Conservation (phyloP, 2,113 vertebrate genomes). For the Hypomesus transpacificus region DNA sequence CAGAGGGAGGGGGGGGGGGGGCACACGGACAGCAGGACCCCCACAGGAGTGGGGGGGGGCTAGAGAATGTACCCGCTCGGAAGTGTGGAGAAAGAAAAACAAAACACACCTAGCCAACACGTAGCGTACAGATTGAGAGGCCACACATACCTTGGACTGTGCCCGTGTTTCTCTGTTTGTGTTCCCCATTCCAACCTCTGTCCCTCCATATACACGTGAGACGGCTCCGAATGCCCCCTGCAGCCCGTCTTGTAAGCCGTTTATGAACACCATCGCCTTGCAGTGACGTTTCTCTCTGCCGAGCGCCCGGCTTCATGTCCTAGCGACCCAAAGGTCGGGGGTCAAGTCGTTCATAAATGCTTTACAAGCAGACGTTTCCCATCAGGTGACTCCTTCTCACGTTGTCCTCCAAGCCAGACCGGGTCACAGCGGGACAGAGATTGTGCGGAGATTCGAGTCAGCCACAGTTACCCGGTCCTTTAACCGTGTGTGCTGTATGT, state of each 20-base stretch:
- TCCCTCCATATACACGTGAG: constrained; percentile 15
- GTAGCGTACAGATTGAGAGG: background rate
- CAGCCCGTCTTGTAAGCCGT: too few species aligned
- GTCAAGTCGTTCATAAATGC: background rate
- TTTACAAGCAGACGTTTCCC: background rate
- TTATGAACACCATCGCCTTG: too few species aligned
- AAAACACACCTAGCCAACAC: background rate
- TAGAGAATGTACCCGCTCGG: background rate
- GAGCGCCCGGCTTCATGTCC: too few species aligned
- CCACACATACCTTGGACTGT: constrained; percentile 31
- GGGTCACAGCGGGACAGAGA: background rate
- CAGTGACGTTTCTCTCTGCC: too few species aligned
- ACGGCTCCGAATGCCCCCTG: background rate
- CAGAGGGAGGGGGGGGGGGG: background rate
- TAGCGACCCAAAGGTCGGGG: too few species aligned
- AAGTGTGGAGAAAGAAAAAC: background rate
- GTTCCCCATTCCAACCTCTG: constrained; percentile 27
- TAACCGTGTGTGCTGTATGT: too few species aligned
- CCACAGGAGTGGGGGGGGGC: background rate
- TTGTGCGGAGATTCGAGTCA: background rate
- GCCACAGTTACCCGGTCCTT: too few species aligned
- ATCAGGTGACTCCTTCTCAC: background rate
- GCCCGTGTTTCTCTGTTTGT: constrained; percentile 24
- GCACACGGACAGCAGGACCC: background rate
- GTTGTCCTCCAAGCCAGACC: background rate